Evolutionary conservation across 2,797 vertebrate genomes (phyloP), one percentile per base, ranked within the genome.

Genomic region (Monodelphis domestica): DNA sequence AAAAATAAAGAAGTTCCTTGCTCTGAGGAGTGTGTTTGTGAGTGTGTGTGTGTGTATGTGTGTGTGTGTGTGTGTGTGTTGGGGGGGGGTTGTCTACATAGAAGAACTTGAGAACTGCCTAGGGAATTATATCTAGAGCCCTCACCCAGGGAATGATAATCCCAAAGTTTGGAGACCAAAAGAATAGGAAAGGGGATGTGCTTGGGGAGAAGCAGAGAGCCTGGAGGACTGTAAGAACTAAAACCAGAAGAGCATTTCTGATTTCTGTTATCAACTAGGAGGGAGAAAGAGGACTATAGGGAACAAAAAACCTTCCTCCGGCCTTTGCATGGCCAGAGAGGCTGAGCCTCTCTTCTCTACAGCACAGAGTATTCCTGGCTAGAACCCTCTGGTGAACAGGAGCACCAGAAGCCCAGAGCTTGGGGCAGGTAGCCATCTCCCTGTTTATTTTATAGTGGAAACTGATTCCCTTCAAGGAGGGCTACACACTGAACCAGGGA

Each of bases 331-430:
- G n/a, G n/a, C n/a, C n/a, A n/a, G n/a, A n/a, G n/a, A n/a, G n/a
- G n/a, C n/a, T 28, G 29, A 53, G 78, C 52, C 70, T 28, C 6
- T n/a, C 52, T 55, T 90, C 30, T 33, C 53, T 53, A 88, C 21
- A 88, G 26, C 12, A n/a, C n/a, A n/a, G n/a, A n/a, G n/a, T 1
- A 2, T 53, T 45, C 0, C 0, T 29, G 7, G 10, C 50, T 30
- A n/a, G 0, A 53, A 70, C 14, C 38, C 21, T 33, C n/a, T n/a
- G n/a, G n/a, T n/a, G n/a, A n/a, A n/a, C n/a, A n/a, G n/a, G n/a
- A n/a, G n/a, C 57, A 30, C 78, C 12, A 53, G 38, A 89, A 89
- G 29, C 33, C 33, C 5, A 54, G 56, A 53, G 51, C 53, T 4
- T 15, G 14, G 52, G 55, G n/a, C 38, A 4, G 38, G 53, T n/a